phyloP scores from a whole-genome alignment of 23 tunicate species.

The Trididemnum clinides region DNA sequence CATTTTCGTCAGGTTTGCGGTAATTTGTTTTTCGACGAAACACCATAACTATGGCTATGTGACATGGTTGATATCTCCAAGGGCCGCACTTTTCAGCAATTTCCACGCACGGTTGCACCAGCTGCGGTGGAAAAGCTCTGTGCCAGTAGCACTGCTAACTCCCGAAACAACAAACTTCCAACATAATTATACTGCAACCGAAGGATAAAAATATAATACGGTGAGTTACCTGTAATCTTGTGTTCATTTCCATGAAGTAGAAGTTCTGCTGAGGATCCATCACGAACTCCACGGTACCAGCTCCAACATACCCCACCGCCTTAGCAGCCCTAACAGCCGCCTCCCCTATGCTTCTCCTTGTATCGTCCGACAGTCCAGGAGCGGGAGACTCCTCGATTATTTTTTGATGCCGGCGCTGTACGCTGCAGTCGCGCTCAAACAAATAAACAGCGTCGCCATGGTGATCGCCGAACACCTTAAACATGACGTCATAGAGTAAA shows the following conservation, averaged over 20 bases:
- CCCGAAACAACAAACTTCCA: no score
- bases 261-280: conserved; percentile 93
- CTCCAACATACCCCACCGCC: conserved; percentile 95
- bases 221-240: conserved; percentile 82
- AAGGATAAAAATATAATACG: no score
- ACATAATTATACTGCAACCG: no score
- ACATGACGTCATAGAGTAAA: not conserved
- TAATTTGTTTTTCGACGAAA: no score
- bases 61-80: no score
- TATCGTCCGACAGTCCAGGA: conserved; percentile 67
- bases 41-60: no score
- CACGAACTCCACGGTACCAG: conserved; percentile 95
- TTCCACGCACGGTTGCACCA: no score
- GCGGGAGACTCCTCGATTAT: conserved; percentile 97
- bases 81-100: no score
- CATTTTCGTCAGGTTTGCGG: no score
- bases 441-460: conserved; percentile 92
- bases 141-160: no score
- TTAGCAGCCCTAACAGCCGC: conserved; percentile 93
- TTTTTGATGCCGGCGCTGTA: conserved; percentile 94
- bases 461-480: conserved; percentile 82
- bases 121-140: no score
- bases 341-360: conserved; percentile 60
- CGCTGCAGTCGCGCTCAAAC: conserved; percentile 94
- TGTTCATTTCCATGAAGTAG: conserved; percentile 98